Evolutionary conservation across 2,888 invertebrate species (phyloP).

Genomic region (Deladenus siricidicola): DNA sequence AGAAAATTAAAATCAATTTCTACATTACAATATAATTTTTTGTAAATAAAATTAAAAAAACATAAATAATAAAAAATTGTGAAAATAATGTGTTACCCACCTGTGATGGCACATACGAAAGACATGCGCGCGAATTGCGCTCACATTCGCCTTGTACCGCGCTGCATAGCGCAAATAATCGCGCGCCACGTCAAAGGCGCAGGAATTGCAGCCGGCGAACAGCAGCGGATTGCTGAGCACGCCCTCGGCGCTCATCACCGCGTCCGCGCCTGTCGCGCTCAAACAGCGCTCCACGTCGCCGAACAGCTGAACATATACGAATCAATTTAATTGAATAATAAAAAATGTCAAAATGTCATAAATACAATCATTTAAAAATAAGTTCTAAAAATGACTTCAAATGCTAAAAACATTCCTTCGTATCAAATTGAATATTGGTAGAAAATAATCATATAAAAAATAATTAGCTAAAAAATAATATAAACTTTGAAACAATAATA

Average conservation of each 20-base stretch:
- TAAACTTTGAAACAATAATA: background rate
- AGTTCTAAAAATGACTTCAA: background rate
- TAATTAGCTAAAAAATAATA: too few species aligned
- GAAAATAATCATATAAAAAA: too few species aligned
- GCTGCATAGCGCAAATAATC: slow-evolving; percentile 78
- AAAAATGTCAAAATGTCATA: background rate
- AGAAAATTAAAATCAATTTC: too few species aligned
- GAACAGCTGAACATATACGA: slow-evolving; percentile 66
- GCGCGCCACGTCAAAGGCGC: slow-evolving; percentile 65
- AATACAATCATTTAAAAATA: background rate
- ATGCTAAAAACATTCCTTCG: too few species aligned
- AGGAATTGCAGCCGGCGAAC: slow-evolving; percentile 65
- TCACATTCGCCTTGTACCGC: slow-evolving; percentile 75
- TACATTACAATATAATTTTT: too few species aligned
- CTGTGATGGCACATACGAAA: slow-evolving; percentile 92
- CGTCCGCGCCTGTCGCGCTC: slow-evolving; percentile 71
- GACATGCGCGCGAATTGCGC: slow-evolving; percentile 83
- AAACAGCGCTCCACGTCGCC: slow-evolving; percentile 78
- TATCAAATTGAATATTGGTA: too few species aligned
- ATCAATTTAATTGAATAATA: too few species aligned
- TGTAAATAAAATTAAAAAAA: too few species aligned
- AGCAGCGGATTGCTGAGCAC: slow-evolving; percentile 93
- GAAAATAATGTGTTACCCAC: too few species aligned
- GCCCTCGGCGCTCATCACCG: slow-evolving; percentile 69
- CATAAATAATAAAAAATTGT: too few species aligned